These are phyloP conservation scores for Spodoptera exigua DNA, from an alignment of 2,888 invertebrate genomes.

Conservation along the genomic window DNA sequence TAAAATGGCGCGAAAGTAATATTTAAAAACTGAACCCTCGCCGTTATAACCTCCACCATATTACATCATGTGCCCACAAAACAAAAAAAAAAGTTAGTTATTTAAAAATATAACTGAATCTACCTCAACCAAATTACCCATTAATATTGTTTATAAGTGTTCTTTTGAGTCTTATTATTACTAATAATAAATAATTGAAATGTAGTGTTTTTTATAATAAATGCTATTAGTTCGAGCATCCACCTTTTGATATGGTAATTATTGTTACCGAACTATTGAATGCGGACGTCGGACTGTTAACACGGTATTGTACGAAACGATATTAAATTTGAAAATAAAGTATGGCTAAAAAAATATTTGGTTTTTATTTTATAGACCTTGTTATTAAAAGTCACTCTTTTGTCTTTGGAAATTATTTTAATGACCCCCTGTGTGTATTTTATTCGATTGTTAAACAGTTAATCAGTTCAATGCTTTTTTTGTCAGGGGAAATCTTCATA, in stretches of 20 bases:
- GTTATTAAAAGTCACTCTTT: background rate
- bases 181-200: slow-evolving; percentile 83
- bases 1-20: background rate
- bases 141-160: slow-evolving; percentile 87
- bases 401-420: background rate
- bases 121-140: slow-evolving; percentile 89
- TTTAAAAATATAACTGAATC: slow-evolving; percentile 80
- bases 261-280: slow-evolving; percentile 87
- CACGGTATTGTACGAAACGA: slow-evolving; percentile 81
- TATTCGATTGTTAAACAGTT: too few relatives aligned
- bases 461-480: too few relatives aligned
- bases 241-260: slow-evolving; percentile 88
- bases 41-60: slow-evolving; percentile 16
- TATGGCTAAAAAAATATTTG: slow-evolving; percentile 57
- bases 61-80: slow-evolving; percentile 61
- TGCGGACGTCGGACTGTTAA: slow-evolving; percentile 77
- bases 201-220: slow-evolving; percentile 86
- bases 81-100: slow-evolving; percentile 68
- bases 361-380: slow-evolving; percentile 47
- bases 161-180: slow-evolving; percentile 87
- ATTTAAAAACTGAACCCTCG: slow-evolving; percentile 8
- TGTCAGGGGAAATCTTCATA: too few relatives aligned
- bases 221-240: slow-evolving; percentile 83
- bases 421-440: too few relatives aligned
- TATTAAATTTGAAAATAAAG: slow-evolving; percentile 80